Conservation (phyloP, 2,888 invertebrate species). For the Sipunculus nudus region DNA sequence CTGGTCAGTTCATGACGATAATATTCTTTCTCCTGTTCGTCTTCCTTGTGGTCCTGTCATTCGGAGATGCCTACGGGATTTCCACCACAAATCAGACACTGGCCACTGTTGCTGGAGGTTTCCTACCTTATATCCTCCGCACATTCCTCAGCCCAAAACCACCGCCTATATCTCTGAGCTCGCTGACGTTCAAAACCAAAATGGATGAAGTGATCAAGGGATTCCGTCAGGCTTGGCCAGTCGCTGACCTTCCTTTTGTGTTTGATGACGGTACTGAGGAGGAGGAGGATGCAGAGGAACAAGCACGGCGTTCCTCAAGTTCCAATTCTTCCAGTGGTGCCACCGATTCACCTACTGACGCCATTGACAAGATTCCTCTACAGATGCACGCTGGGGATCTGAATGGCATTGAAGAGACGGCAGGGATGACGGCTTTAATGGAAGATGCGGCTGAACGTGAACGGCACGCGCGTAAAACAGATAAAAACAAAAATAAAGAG, state of each 20-base stretch:
- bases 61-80: slow-evolving; percentile 60
- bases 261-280: slow-evolving; percentile 25
- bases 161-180: slow-evolving; percentile 52
- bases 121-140: slow-evolving; percentile 57
- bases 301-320: too few species aligned
- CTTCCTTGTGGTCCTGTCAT: slow-evolving; percentile 64
- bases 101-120: slow-evolving; percentile 62
- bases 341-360: too few species aligned
- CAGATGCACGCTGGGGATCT: too few species aligned
- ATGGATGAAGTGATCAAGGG: slow-evolving; percentile 55
- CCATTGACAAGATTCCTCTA: too few species aligned
- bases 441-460: too few species aligned
- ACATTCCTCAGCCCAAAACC: slow-evolving; percentile 53
- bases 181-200: slow-evolving; percentile 57
- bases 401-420: too few species aligned
- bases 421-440: too few species aligned
- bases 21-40: slow-evolving; percentile 62
- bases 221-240: slow-evolving; percentile 56
- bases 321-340: too few species aligned
- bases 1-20: slow-evolving; percentile 61
- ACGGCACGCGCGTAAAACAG: too few species aligned
- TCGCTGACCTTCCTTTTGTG: slow-evolving; percentile 46
- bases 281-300: slow-evolving; percentile 20
- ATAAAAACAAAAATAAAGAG: too few species aligned
- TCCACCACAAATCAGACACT: slow-evolving; percentile 63